phyloP scores from a whole-genome alignment of 2,888 invertebrate species.

The Zelleria hepariella region DNA sequence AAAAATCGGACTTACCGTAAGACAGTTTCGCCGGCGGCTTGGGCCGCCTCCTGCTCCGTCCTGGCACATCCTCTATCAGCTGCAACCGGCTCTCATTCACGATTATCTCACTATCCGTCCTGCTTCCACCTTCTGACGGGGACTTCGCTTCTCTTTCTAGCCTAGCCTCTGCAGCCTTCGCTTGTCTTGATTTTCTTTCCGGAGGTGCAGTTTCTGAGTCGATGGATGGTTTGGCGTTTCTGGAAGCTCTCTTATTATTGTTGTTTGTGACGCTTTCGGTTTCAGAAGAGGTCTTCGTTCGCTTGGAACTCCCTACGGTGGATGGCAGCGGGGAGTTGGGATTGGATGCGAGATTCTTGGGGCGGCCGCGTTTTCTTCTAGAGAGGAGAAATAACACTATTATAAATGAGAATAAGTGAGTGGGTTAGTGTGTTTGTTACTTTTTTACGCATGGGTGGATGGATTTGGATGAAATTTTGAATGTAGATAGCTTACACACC shows the following conservation, averaged over 20 bases:
- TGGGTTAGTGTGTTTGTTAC: too few species aligned
- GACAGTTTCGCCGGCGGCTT: neutral
- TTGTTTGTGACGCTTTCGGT: neutral
- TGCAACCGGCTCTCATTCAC: constrained; percentile 6
- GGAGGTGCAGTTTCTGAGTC: neutral
- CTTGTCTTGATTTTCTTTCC: neutral
- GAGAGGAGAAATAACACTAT: neutral
- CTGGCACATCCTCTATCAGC: neutral
- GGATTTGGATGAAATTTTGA: too few species aligned
- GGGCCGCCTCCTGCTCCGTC: neutral
- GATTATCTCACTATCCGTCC: constrained; percentile 3
- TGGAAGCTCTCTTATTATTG: neutral
- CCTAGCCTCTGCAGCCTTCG: neutral
- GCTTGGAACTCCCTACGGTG: neutral
- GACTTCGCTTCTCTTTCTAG: neutral
- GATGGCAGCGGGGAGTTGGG: neutral
- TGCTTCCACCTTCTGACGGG: neutral
- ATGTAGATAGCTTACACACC: too few species aligned
- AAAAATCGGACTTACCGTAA: neutral
- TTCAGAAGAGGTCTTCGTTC: neutral
- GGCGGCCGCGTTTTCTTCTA: neutral
- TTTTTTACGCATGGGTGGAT: too few species aligned
- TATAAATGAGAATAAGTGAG: too few species aligned
- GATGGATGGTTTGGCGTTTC: neutral
- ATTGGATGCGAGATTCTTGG: neutral